Percentiles rank a stretch among this genome's conserved stretches.
Evolutionary conservation across 1,140 invertebrate genomes (phyloP).

Genomic region (Stegodyphus dumicola): DNA sequence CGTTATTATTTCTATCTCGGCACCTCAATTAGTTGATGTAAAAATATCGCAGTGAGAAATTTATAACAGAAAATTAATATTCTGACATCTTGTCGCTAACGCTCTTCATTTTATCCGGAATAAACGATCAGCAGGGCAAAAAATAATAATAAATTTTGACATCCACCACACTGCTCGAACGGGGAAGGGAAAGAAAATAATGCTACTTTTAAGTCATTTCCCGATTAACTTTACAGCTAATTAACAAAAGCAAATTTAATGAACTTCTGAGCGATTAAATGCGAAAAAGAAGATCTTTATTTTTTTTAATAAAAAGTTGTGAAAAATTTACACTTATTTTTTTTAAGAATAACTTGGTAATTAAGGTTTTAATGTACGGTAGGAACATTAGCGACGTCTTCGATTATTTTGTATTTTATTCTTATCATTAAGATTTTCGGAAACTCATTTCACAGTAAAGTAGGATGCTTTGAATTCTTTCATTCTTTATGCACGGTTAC

Average conservation of each 20-base stretch:
- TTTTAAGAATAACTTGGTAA: neutral
- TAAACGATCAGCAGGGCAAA: constrained; percentile 17
- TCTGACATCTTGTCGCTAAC: constrained; percentile 32
- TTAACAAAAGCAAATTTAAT: constrained; percentile 45
- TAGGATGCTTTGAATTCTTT: too few relatives aligned
- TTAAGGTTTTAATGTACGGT: neutral
- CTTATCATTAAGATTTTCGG: too few relatives aligned
- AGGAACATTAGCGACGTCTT: neutral
- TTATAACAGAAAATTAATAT: constrained; percentile 58
- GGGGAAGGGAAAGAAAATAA: constrained; percentile 16
- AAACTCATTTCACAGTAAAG: too few relatives aligned
- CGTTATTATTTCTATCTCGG: constrained; percentile 42
- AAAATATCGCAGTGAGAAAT: constrained; percentile 43
- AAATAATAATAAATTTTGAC: constrained; percentile 12
- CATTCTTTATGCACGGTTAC: too few relatives aligned
- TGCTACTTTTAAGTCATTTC: constrained; percentile 20
- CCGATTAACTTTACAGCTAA: constrained; percentile 39
- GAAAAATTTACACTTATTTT: neutral
- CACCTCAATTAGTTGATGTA: constrained; percentile 48
- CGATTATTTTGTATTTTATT: too few relatives aligned
- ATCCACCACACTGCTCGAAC: too few relatives aligned
- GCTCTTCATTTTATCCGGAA: constrained; percentile 18
- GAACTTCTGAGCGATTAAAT: constrained; percentile 30
- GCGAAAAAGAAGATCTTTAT: neutral
- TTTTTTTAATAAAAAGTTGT: neutral